These are phyloP conservation scores for Calypte anna DNA, from an alignment of 2,113 vertebrate genomes.

Conservation along the genomic window DNA sequence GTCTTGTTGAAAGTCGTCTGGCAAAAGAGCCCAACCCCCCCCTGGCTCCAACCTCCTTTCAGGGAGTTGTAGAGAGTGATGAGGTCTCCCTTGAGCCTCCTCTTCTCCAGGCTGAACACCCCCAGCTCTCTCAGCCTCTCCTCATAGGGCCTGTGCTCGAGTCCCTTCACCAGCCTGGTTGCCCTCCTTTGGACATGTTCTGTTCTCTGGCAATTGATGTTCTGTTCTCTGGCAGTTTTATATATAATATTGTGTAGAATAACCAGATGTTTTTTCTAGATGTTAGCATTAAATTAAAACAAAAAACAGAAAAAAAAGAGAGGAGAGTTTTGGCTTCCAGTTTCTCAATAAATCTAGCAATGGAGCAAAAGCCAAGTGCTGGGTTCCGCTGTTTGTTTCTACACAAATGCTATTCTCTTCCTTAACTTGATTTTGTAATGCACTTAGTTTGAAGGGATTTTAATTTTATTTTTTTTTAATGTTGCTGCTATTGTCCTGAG, in stretches of 20 bases:
- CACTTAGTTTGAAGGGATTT: constrained; percentile 30
- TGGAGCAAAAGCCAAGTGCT: constrained; percentile 48
- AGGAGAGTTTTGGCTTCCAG: constrained; percentile 38
- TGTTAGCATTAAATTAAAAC: constrained; percentile 50
- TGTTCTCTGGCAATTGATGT: too few species aligned
- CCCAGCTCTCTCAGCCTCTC: too few species aligned
- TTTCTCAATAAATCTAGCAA: constrained; percentile 60
- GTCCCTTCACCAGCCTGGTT: too few species aligned
- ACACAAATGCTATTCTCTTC: constrained; percentile 41
- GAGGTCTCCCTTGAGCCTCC: too few species aligned
- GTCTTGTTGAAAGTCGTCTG: too few species aligned
- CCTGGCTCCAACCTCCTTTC: too few species aligned
- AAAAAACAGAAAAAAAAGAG: background rate
- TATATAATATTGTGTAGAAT: constrained; percentile 15
- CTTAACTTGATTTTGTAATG: constrained; percentile 57
- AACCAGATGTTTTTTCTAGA: constrained; percentile 62
- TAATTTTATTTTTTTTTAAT: constrained; percentile 21
- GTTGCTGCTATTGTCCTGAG: background rate
- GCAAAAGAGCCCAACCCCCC: too few species aligned
- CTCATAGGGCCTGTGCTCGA: too few species aligned
- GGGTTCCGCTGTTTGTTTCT: constrained; percentile 58
- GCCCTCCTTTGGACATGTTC: too few species aligned
- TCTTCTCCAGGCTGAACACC: too few species aligned
- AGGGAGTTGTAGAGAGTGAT: too few species aligned
- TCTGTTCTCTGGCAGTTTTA: constrained; percentile 52